Evolutionary conservation across 2,888 invertebrate species (phyloP), one percentile per base, ranked within the genome.

Genomic region (Nycteola revayana): DNA sequence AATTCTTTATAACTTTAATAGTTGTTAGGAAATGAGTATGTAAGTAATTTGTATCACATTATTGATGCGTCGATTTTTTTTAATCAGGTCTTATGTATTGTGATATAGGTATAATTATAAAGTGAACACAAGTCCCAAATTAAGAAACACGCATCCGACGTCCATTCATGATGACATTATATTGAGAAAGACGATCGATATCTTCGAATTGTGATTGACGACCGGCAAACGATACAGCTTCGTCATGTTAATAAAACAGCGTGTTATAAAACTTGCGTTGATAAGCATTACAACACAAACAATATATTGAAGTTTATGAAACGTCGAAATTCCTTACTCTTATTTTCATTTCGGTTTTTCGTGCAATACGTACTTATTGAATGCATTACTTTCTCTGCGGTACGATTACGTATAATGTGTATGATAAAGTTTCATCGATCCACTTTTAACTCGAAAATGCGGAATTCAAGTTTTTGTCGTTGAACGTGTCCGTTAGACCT

Each of bases 331-430:
- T 72, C 75, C 71, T 64, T 75, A 80, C 77, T 78, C 75, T 81
- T 75, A 60, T 69, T 80, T 84, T 76, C 81, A 72, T 77, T 83
- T 80, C 77, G 56, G 66, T 76, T 77, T 74, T 74, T 73, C 63
- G 56, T 49, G 42, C 65, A 59, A 60, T 68, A 60, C 62, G 66
- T 71, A 60, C 62, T 66, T 72, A 68, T 76, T 73, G 69, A 76
- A 67, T 70, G 66, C 69, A 68, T 66, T 70, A 84, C 87, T 87
- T 86, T 86, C 85, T 81, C 85, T 64, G 65, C 64, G 66, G 70
- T 75, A 68, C 72, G 77, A 81, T 84, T 83, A 80, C 81, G 72
- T 64, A 42, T 45, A 56, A 60, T 61, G 60, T 59, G 38, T 42
- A 61, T 68, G 70, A 72, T 75, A 71, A 71, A 67, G 66, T 74